These are phyloP conservation scores for Saimiri boliviensis DNA, from an alignment of 2,113 vertebrate genomes.

Conservation along the genomic window DNA sequence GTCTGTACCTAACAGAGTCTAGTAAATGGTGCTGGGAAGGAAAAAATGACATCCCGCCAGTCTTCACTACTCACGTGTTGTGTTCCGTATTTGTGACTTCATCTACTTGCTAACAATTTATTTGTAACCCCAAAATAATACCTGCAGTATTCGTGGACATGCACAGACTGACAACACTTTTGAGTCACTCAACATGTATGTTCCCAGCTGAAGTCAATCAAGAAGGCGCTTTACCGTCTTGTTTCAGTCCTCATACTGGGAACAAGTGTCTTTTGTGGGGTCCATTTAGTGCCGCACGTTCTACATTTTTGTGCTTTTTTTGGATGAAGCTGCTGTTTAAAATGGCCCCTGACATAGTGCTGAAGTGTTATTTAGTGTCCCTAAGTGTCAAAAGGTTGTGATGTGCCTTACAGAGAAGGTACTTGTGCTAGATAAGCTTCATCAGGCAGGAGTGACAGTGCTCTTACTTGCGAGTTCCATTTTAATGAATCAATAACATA, in stretches of 20 bases:
- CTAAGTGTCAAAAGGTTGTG: background rate
- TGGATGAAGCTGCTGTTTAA: background rate
- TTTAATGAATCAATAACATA: background rate
- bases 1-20: background rate
- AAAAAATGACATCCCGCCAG: background rate
- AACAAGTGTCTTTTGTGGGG: background rate
- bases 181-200: background rate
- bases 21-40: background rate
- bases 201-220: background rate
- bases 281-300: background rate
- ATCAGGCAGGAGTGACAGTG: background rate
- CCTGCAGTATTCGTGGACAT: background rate
- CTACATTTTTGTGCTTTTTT: background rate
- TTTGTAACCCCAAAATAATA: background rate
- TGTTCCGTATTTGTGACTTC: background rate
- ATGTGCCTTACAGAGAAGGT: background rate
- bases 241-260: background rate
- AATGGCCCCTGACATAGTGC: background rate
- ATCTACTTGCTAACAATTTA: background rate
- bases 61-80: background rate
- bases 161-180: background rate
- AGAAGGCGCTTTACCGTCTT: background rate
- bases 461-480: background rate
- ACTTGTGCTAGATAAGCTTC: background rate
- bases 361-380: background rate